phyloP scores from a whole-genome alignment of 2,113 vertebrate species.

The Odocoileus virginianus region DNA sequence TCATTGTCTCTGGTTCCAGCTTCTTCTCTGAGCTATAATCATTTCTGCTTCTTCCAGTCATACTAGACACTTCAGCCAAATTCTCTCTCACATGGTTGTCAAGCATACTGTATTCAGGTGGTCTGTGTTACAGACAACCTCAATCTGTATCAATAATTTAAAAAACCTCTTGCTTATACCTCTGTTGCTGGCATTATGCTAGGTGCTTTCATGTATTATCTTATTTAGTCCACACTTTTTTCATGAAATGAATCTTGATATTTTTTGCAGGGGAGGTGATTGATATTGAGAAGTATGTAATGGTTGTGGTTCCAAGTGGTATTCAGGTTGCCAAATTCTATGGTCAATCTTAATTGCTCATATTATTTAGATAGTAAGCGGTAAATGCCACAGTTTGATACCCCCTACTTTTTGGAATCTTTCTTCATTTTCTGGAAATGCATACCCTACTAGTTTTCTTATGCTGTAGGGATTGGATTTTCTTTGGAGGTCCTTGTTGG shows the following conservation, averaged over 20 bases:
- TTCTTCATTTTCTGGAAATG: not conserved
- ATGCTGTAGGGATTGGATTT: not conserved
- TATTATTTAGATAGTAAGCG: not conserved
- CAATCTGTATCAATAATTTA: not conserved
- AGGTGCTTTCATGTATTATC: not conserved
- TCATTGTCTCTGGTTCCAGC: not conserved
- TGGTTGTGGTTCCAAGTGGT: not conserved
- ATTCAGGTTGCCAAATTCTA: not conserved
- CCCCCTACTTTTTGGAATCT: not conserved
- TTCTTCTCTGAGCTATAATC: not conserved
- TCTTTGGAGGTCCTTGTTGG: not conserved
- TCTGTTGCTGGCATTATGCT: not conserved
- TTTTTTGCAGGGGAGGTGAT: not conserved
- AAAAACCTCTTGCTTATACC: not conserved
- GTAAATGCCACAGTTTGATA: not conserved
- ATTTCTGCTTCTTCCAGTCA: not conserved
- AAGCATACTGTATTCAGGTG: not conserved
- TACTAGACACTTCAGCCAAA: not conserved
- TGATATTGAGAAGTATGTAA: not conserved
- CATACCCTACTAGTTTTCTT: not conserved
- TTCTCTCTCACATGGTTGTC: not conserved
- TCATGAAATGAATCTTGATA: not conserved
- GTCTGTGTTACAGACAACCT: not conserved
- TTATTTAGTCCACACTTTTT: not conserved
- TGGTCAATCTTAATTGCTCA: not conserved